Evolutionary conservation across 2,113 vertebrate genomes (phyloP), one percentile per base, ranked within the genome.

Genomic region (Aplodontia rufa): DNA sequence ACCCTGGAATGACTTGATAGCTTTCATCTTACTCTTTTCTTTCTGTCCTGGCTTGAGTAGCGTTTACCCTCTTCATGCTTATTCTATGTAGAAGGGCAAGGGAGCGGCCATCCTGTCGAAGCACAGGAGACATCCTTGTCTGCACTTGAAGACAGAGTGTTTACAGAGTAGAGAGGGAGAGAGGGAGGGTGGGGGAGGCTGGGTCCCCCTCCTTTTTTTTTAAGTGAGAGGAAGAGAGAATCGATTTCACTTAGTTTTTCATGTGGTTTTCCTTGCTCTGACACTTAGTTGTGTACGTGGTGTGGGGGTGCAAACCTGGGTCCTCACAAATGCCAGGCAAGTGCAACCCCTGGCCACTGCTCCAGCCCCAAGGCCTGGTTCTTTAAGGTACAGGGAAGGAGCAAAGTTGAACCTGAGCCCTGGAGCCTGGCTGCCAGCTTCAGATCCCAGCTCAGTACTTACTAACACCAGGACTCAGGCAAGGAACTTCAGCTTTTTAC

Each of bases 11-110:
- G 51, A 83, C n/a, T 58, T 55, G 72, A 37, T 94, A 32, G 83
- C 49, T 74, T 92, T 95, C 68, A 12, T 76, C 75, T 86, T 49
- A 32, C 3, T 64, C 55, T 58, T 71, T 66, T 62, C 60, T 82
- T 62, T 60, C 53, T 93, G 35, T 85, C 71, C 30, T 60, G 58
- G 22, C 58, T 62, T 60, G 53, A 60, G 37, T 40, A 79, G 6
- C 14, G 7, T 55, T 72, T 37, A 8, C 71, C 28, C 26, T 69
- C 83, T 93, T 81, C 37, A 26, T 86, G 76, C 60, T 88, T 86
- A 55, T 75, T 81, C 19, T 28, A 16, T 19, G 3, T 71, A 13
- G 88, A 80, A 81, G 35, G 37, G 7, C 3, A 42, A 53, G 60
- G 13, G 22, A 32, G 19, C 2, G 10, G 35, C 37, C 8, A 1